Evolutionary conservation across 2,888 invertebrate genomes (phyloP), one percentile per base, ranked within the genome.

Genomic region (Tinea semifulvella): DNA sequence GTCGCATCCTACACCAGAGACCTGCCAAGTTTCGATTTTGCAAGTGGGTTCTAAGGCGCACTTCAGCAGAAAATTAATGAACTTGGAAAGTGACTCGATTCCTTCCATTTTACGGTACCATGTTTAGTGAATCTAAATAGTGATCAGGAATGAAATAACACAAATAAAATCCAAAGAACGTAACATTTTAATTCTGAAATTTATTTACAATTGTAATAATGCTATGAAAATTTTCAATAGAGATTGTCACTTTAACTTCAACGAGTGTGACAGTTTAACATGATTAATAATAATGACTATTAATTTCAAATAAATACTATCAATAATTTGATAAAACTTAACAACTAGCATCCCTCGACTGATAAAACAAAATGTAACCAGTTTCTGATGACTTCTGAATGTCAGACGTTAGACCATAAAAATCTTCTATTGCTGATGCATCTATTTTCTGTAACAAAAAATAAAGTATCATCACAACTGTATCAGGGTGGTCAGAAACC

Each of bases 301-400:
- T 66, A 64, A 42, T 65, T 65, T 66, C 17, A 62, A 68, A 73
- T 76, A 73, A 75, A 69, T 74, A 48, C 25, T 44, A 47, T 67
- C 70, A 65, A 71, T 58, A 61, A 63, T 56, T 58, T 58, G 56
- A 58, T 63, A 58, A 73, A 71, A 76, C 68, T 76, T 77, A 84
- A 69, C 89, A 89, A 79, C 76, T 80, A 76, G 75, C 79, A 55
- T 94, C 94, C 63, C 92, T 88, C 47, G 96, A 96, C 77, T 97
- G 97, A 83, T 99, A 99, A 83, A 99, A 99, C 60, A 99, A 84
- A 69, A 99, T 99, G 80, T 99, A 99, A 59, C 98, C 99, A 45
- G 99, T 98, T 83, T 99, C 99, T 27, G 98, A 98, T 53, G 97
- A 98, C 80, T 99, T 99, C 73, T 98, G 98, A 66, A 96, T 92